Conservation (phyloP, 2,113 vertebrate genomes). For the Gallinago undulata region DNA sequence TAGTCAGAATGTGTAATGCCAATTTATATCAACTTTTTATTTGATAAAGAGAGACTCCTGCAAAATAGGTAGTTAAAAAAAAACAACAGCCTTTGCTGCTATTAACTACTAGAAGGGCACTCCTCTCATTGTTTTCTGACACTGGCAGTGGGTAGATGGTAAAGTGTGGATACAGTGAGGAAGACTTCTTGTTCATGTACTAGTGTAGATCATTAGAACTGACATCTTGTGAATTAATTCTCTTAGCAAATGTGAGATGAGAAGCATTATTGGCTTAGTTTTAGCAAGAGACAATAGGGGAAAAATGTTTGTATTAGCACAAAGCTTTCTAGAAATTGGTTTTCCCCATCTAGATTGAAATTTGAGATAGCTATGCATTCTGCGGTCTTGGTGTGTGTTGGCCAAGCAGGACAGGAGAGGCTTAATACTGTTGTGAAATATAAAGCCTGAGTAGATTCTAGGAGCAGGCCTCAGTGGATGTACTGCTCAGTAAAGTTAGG, state of each 20-base stretch:
- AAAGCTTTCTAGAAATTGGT: not conserved
- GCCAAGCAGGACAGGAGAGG: not conserved
- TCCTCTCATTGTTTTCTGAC: not conserved
- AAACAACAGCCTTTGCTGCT: not conserved
- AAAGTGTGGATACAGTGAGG: not conserved
- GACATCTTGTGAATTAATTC: not conserved
- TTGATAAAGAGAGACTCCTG: not conserved
- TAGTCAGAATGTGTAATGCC: not conserved
- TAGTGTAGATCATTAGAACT: not conserved
- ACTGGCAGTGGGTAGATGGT: not conserved
- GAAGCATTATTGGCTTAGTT: not conserved
- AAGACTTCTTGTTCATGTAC: not conserved
- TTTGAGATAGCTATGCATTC: not conserved
- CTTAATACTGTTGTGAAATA: not conserved
- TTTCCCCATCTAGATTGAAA: not conserved
- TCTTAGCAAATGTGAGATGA: not conserved
- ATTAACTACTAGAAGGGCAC: not conserved
- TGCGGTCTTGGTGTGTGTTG: not conserved
- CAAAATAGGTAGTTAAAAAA: not conserved
- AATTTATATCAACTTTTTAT: not conserved
- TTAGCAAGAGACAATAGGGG: not conserved
- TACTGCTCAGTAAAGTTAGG: not conserved
- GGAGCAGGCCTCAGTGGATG: not conserved
- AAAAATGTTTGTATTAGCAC: not conserved
- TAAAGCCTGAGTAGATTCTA: not conserved